Conservation (phyloP, 1,140 invertebrate genomes). For the Teleopsis dalmanni region DNA sequence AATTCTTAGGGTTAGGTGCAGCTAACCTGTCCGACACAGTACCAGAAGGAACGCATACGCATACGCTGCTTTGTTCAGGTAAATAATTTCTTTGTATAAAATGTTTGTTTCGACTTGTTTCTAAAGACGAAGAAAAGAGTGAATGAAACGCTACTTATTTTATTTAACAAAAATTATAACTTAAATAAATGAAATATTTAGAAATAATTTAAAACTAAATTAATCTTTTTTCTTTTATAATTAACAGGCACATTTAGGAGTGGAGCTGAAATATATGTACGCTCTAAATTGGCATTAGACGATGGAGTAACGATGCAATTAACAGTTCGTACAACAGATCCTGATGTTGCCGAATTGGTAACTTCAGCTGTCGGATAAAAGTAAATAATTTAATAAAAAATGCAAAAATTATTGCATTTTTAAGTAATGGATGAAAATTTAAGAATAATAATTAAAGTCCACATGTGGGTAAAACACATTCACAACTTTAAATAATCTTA, state of each 20-base stretch:
- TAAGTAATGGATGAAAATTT: no score
- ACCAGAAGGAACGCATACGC: slow-evolving; percentile 72
- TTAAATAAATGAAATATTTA: background rate
- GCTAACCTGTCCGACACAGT: slow-evolving; percentile 81
- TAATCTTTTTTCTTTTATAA: background rate
- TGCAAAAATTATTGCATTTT: no score
- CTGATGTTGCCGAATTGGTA: slow-evolving; percentile 75
- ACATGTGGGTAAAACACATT: no score
- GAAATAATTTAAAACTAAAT: background rate
- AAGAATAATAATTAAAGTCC: no score
- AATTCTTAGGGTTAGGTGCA: slow-evolving; percentile 82
- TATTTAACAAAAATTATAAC: background rate
- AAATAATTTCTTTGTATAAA: slow-evolving; percentile 10
- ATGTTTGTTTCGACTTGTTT: slow-evolving; percentile 5
- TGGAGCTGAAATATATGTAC: slow-evolving; percentile 80
- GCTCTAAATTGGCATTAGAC: slow-evolving; percentile 72
- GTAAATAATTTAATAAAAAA: no score
- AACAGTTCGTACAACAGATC: slow-evolving; percentile 55
- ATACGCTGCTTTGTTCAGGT: slow-evolving; percentile 74
- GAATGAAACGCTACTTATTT: no score
- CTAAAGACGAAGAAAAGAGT: background rate
- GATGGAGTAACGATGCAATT: slow-evolving; percentile 70
- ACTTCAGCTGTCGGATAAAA: slow-evolving; percentile 75
- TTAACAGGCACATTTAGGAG: slow-evolving; percentile 71
- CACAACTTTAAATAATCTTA: no score